Evolutionary conservation across 2,888 invertebrate genomes (phyloP).

Genomic region (Erynnis tages): DNA sequence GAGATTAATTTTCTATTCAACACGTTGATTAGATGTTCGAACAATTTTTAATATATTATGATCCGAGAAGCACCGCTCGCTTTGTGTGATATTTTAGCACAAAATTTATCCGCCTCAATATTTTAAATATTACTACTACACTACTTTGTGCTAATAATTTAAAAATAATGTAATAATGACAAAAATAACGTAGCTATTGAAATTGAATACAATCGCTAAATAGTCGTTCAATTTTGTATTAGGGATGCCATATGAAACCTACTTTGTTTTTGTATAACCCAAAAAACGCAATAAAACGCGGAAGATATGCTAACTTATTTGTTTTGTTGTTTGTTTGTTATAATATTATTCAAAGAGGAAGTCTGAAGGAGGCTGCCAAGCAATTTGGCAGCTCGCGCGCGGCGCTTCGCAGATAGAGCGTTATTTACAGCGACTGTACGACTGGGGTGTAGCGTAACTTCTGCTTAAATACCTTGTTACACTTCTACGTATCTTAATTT

Average conservation of each 20-base stretch:
- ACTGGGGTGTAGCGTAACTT: constrained; percentile 64
- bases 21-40: constrained; percentile 32
- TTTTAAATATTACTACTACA: no score
- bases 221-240: not conserved
- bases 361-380: constrained; percentile 74
- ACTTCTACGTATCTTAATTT: not conserved
- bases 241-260: no score
- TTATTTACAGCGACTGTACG: constrained; percentile 72
- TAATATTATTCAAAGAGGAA: constrained; percentile 76
- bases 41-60: constrained; percentile 12
- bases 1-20: constrained; percentile 47
- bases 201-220: no score
- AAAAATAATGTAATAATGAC: no score
- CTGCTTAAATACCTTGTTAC: constrained; percentile 49
- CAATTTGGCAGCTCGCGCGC: constrained; percentile 69
- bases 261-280: not conserved
- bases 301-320: constrained; percentile 33
- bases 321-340: constrained; percentile 65
- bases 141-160: no score
- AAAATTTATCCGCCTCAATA: no score
- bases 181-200: no score
- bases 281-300: constrained; percentile 7
- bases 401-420: constrained; percentile 64
- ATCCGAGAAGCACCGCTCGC: not conserved
- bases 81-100: no score